Evolutionary conservation across 2,888 invertebrate genomes (phyloP).

Genomic region (Pheosia gnoma): DNA sequence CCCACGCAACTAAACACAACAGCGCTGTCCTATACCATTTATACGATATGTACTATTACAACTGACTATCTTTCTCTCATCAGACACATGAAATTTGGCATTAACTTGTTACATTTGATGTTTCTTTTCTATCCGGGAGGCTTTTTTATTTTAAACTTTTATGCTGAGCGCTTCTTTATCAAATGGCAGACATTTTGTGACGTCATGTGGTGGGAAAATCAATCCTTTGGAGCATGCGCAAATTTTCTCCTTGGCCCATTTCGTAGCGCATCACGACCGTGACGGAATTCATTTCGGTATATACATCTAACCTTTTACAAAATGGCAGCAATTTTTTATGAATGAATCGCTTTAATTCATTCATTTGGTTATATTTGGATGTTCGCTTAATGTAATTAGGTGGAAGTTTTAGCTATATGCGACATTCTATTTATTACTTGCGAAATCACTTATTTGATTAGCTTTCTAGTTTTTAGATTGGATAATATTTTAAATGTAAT

Average conservation of each 20-base stretch:
- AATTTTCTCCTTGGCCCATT: conserved; percentile 73
- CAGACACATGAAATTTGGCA: conserved; percentile 49
- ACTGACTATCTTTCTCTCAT: conserved; percentile 29
- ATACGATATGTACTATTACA: conserved; percentile 31
- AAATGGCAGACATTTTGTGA: conserved; percentile 76
- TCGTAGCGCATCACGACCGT: conserved; percentile 56
- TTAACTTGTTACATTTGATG: conserved; percentile 56
- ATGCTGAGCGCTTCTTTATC: conserved; percentile 60
- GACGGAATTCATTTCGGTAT: conserved; percentile 57
- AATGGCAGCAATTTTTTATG: conserved; percentile 71
- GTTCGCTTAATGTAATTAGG: conserved; percentile 43
- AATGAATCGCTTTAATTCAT: conserved; percentile 70
- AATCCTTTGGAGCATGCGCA: conserved; percentile 73
- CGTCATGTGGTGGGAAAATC: conserved; percentile 73
- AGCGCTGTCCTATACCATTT: conserved; percentile 45
- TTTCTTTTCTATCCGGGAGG: conserved; percentile 52
- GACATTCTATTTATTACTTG: background rate
- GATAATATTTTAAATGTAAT: too few relatives aligned
- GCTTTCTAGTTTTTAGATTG: background rate
- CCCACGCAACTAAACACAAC: conserved; percentile 47
- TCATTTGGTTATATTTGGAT: conserved; percentile 64
- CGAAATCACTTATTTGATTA: background rate
- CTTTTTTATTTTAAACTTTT: conserved; percentile 66
- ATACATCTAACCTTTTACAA: conserved; percentile 52
- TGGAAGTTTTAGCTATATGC: background rate